These are phyloP conservation scores for Cacoxenus indagator DNA, from an alignment of 2,888 invertebrate species.

Conservation along the genomic window DNA sequence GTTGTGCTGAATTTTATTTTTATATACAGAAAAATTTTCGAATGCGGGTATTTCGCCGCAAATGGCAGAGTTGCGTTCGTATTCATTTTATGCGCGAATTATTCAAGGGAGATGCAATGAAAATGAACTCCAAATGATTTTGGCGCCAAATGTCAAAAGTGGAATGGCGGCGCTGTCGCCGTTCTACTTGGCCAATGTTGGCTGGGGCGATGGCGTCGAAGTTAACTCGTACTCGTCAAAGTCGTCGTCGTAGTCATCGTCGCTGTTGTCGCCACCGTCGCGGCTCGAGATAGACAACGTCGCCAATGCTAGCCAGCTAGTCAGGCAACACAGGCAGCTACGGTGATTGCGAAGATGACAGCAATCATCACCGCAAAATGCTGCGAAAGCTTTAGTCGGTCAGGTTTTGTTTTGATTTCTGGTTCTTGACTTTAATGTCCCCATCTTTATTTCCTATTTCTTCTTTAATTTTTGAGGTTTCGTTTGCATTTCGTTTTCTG, in stretches of 20 bases:
- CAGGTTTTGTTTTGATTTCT: conserved; percentile 18
- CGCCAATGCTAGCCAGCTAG: too few relatives aligned
- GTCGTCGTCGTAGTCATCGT: conserved; percentile 23
- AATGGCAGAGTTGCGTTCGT: background rate
- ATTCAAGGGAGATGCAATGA: background rate
- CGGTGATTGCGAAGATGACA: too few relatives aligned
- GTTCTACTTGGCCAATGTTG: conserved; percentile 34
- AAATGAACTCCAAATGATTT: background rate
- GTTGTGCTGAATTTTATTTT: background rate
- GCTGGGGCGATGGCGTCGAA: conserved; percentile 23
- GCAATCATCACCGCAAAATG: background rate
- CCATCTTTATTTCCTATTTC: background rate
- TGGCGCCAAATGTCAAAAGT: conserved; percentile 7
- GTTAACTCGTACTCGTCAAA: conserved; percentile 31
- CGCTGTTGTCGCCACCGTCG: conserved; percentile 23
- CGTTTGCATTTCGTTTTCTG: too few relatives aligned
- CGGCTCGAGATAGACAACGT: conserved; percentile 20
- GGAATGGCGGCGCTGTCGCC: conserved; percentile 49
- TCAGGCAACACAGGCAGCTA: too few relatives aligned
- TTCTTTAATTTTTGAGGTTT: background rate
- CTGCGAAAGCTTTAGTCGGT: conserved; percentile 19
- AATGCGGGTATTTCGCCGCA: too few relatives aligned
- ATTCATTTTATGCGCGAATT: background rate
- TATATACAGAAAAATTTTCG: background rate
- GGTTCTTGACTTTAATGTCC: background rate